These are phyloP conservation scores for Hydrophis major DNA, from an alignment of 2,797 vertebrate species.

Conservation along the genomic window DNA sequence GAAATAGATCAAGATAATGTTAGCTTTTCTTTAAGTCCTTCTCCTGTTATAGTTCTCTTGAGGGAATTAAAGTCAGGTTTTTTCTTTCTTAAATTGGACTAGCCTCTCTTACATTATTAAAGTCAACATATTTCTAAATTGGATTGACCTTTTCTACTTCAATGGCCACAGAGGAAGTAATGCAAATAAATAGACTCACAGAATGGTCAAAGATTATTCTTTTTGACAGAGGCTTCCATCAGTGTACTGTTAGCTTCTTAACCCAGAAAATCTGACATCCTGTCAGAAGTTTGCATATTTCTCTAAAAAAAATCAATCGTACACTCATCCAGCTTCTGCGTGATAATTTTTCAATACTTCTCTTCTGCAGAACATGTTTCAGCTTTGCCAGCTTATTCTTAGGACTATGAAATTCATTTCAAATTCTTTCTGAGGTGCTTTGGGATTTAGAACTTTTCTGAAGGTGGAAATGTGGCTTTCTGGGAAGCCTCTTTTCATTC, in stretches of 20 bases:
- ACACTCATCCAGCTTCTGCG: background rate
- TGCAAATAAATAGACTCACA: background rate
- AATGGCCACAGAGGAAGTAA: background rate
- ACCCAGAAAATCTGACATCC: background rate
- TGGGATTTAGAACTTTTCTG: background rate
- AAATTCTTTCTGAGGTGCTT: background rate
- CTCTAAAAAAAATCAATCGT: background rate
- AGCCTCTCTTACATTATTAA: constrained; percentile 15
- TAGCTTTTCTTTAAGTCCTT: background rate
- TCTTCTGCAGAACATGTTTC: background rate
- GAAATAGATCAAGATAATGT: constrained; percentile 25
- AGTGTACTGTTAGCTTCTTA: constrained; percentile 22
- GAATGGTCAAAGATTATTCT: background rate
- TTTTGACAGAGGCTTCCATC: constrained; percentile 25
- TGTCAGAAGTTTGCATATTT: background rate
- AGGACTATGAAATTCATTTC: background rate
- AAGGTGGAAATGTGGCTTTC: no score
- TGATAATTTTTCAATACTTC: background rate
- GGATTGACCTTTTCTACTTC: constrained; percentile 31
- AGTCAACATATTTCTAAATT: background rate
- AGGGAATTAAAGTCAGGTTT: constrained; percentile 18
- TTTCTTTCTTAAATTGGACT: constrained; percentile 7
- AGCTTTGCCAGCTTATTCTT: background rate
- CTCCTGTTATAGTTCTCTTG: constrained; percentile 30
- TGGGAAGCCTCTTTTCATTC: background rate